Evolutionary conservation across 2,113 vertebrate species (phyloP), one percentile per base, ranked within the genome.

Genomic region (Dinomys branickii): DNA sequence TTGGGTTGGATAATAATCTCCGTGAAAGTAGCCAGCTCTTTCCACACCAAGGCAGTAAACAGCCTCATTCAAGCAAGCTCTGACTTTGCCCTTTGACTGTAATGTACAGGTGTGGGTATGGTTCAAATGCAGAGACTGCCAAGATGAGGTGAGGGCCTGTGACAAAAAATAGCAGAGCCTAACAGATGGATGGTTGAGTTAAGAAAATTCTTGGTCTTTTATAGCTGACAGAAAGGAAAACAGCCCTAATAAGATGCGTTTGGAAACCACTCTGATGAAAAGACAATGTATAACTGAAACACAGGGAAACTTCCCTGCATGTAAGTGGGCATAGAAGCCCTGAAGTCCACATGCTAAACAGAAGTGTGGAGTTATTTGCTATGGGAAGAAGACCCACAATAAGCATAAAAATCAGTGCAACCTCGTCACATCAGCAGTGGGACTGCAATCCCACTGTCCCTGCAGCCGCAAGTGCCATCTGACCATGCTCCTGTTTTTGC

Each of bases 141-240:
- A 65, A 7, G 65, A 44, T 80, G 38, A 35, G 24, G 6, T 41
- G 12, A 96, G 69, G 41, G 38, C 33, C 58, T 78, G 33, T 63
- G 41, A 87, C 87, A 73, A 92, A 96, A 96, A 90, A 59, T 73
- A 85, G 87, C 95, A 80, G 58, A 89, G 20, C 22, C 80, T 95
- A 41, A 69, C 93, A 77, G 67, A 61, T 52, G 4, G 30, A 71
- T 95, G 96, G 5, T 93, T 82, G 22, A 85, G 33, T 91, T 83
- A 73, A 91, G 44, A 83, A 88, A 92, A 88, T 47, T 56, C 54
- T 92, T 85, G 28, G 56, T 96, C 28, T 96, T 93, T 89, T 69
- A 50, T 7, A 92, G 88, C 54, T 95, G 92, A 86, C 78, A 88
- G 90, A 78, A 85, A 96, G 78, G 94, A 94, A 95, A 47, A 63